Conservation (phyloP, 2,113 vertebrate species). For the Epinephelus fuscoguttatus region DNA sequence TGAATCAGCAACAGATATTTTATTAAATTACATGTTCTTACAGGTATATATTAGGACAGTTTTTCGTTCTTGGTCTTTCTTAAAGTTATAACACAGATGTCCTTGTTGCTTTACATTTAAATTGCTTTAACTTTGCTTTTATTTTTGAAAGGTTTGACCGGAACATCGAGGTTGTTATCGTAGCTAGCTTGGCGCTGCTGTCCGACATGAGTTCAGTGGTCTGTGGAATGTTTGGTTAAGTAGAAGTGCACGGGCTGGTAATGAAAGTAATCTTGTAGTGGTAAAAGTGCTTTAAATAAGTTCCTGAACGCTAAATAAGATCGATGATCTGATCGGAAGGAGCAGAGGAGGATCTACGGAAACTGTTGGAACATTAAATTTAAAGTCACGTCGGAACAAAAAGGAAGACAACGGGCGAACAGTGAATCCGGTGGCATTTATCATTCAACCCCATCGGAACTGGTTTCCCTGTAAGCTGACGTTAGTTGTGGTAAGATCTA, state of each 20-base stretch:
- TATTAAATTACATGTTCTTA: background rate
- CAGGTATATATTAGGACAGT: background rate
- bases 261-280: background rate
- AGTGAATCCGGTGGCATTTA: background rate
- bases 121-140: background rate
- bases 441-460: background rate
- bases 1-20: background rate
- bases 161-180: background rate
- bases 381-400: constrained; percentile 15
- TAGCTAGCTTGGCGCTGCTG: background rate
- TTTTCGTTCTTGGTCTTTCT: too few relatives aligned
- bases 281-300: background rate
- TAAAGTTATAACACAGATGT: too few relatives aligned
- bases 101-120: background rate
- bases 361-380: background rate
- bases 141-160: constrained; percentile 51
- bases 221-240: background rate
- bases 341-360: background rate
- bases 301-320: background rate
- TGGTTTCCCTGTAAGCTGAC: background rate
- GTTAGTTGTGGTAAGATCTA: background rate
- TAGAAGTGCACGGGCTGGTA: background rate
- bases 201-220: background rate
- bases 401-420: background rate
- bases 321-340: fast-evolving